Evolutionary conservation across 2,888 invertebrate genomes (phyloP), one percentile per base, ranked within the genome.

Genomic region (Andrena haemorrhoa): DNA sequence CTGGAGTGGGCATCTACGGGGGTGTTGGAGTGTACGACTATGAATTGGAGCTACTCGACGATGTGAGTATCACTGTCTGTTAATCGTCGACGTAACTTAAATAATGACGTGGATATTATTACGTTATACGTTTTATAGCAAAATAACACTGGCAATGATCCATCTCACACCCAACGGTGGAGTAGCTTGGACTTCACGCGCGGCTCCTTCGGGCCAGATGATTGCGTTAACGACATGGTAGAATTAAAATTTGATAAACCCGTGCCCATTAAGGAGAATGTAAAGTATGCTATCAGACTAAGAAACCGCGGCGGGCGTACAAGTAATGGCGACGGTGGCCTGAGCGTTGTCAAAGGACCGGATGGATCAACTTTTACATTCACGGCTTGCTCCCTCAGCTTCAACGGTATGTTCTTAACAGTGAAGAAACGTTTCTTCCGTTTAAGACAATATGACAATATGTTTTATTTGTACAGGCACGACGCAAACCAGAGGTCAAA

Each of bases 281-380:
- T 96, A 0, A 97, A 98, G 86, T 99, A 99, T 94, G 98, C 98
- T 0, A 94, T 99, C 33, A 95, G 98, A 12, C 94, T 99, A 60
- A 96, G 98, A 90, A 98, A 98, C 92, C 97, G 97, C 90, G 99
- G 99, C 7, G 97, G 98, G 3, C 96, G 98, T 82, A 99, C 99
- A 0, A 97, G 97, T 83, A 99, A 98, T 92, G 99, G 99, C 0
- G 99, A 99, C 94, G 97, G 98, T 33, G 99, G 99, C 0, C 94
- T 98, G 82, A 96, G 96, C 41, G 96, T 97, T 3, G 97, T 99
- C 10, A 97, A 98, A 90, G 98, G 99, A 7, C 97, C 98, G 0
- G 99, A 99, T 94, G 98, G 98, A 63, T 97, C 98, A 6, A 97
- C 96, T 1, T 99, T 99, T 94, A 96, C 97, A 64, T 99, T 98